Base-by-base conservation (phyloP, 2,888 invertebrate genomes). In the Andrena hattorfiana region DNA sequence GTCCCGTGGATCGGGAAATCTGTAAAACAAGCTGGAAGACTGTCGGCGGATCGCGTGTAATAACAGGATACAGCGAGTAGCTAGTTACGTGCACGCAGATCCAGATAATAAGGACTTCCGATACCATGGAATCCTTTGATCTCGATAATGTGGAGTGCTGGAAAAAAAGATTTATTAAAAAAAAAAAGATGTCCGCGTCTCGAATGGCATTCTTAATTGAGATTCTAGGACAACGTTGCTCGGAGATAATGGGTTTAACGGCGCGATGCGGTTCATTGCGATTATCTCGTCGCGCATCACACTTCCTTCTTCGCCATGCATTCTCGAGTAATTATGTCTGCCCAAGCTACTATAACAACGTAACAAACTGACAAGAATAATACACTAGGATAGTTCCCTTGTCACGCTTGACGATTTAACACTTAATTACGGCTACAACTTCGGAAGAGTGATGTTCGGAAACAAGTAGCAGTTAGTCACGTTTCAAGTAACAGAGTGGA, bases 1-100 rank as follows among this genome's bases (percentile, higher is more conserved):
- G 4, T 66, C 32, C 28, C 23, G 16, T 23, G 13, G n/a, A 23
- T 64, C 10, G 35, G 48, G 6, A 35, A 51, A 32, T 7, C 2
- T 6, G 20, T 28, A 23, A 64, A 69, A 32, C 7, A 26, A 68
- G 20, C 7, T 20, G n/a, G 54, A 23, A 54, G 26, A 54, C 56
- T 56, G 32, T 42, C 32, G 32, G 26, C n/a, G 62, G 60, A 10
- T 64, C 26, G 23, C 35, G 20, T 10, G 5, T 84, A 86, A 86
- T 81, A 84, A 81, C 87, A 87, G 81, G 78, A 87, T 82, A 82
- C 73, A 54, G 66, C 16, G 71, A 76, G 83, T 75, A 73, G 64
- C 62, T 30, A 68, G 68, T 80, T 87, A 48, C 56, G 54, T 54
- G 56, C 75, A 69, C 63, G 62, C n/a, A 23, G 35, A 76, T 59